Evolutionary conservation across 2,113 vertebrate genomes (phyloP).

Genomic region (Heterocephalus glaber): DNA sequence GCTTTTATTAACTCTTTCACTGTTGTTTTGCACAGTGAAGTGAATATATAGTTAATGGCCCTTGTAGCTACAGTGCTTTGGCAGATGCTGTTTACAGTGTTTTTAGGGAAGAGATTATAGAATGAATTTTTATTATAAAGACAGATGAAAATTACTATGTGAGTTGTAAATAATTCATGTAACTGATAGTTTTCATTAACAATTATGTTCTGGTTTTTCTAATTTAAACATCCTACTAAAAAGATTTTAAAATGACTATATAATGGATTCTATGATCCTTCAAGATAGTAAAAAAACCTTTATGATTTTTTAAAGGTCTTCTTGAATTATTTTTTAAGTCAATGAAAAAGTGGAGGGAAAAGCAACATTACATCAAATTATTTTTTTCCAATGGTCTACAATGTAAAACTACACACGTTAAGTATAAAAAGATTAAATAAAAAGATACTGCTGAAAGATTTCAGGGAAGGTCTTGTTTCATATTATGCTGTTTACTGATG

Average conservation of each 20-base stretch:
- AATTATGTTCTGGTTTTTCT: conserved; percentile 65
- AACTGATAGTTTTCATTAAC: conserved; percentile 74
- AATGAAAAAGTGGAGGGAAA: background rate
- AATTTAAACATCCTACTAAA: conserved; percentile 55
- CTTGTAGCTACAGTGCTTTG: background rate
- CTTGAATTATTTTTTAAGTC: conserved; percentile 52
- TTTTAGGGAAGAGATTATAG: conserved; percentile 65
- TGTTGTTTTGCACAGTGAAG: background rate
- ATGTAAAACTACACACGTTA: background rate
- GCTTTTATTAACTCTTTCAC: conserved; percentile 79
- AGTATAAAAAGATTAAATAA: conserved; percentile 35
- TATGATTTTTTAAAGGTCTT: conserved; percentile 53
- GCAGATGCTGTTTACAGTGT: conserved; percentile 73
- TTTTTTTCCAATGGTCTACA: background rate
- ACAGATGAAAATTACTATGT: conserved; percentile 70
- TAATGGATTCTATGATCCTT: conserved; percentile 48
- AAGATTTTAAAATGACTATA: conserved; percentile 38
- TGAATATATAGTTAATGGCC: conserved; percentile 36
- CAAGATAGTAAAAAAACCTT: conserved; percentile 47
- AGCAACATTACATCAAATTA: conserved; percentile 31
- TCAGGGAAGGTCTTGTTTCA: background rate
- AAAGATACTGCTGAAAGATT: background rate
- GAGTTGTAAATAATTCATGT: conserved; percentile 64
- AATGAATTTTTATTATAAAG: conserved; percentile 71
- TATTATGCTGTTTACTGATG: background rate